These are phyloP conservation scores for Falco peregrinus DNA, from an alignment of 2,797 vertebrate genomes.

Conservation along the genomic window DNA sequence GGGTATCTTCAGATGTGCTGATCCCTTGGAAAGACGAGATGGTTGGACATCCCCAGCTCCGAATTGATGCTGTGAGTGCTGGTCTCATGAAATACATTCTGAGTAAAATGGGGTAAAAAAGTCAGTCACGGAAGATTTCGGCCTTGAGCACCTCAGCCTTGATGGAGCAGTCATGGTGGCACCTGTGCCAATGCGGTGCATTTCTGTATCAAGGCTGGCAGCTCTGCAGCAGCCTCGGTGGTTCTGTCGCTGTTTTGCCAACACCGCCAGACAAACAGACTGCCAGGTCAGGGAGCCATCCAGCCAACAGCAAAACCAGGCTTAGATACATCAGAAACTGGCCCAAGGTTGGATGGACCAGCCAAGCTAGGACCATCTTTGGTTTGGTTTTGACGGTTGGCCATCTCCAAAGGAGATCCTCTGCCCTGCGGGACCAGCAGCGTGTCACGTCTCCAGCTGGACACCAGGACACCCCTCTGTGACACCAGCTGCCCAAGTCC, in stretches of 20 bases:
- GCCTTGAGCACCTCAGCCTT: neutral
- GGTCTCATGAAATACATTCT: neutral
- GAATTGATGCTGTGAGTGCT: neutral
- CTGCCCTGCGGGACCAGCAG: neutral
- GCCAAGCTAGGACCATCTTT: neutral
- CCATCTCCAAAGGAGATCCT: neutral
- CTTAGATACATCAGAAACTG: neutral
- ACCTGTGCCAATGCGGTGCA: accelerated
- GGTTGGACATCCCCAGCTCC: neutral
- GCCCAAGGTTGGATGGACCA: neutral
- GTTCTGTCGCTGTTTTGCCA: neutral
- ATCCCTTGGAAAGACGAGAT: neutral
- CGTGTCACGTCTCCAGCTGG: neutral
- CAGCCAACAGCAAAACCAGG: neutral
- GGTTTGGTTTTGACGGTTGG: neutral
- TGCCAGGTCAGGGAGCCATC: neutral
- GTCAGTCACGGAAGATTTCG: neutral
- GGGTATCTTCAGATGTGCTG: neutral
- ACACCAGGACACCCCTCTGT: neutral
- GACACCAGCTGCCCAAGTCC: too few species aligned
- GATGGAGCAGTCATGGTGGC: neutral
- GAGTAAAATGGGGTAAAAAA: neutral
- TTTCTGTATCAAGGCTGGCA: neutral
- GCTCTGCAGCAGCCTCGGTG: neutral
- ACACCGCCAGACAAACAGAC: neutral